Base-by-base conservation (phyloP, 1,140 invertebrate species). In the Heliconius hermathena region DNA sequence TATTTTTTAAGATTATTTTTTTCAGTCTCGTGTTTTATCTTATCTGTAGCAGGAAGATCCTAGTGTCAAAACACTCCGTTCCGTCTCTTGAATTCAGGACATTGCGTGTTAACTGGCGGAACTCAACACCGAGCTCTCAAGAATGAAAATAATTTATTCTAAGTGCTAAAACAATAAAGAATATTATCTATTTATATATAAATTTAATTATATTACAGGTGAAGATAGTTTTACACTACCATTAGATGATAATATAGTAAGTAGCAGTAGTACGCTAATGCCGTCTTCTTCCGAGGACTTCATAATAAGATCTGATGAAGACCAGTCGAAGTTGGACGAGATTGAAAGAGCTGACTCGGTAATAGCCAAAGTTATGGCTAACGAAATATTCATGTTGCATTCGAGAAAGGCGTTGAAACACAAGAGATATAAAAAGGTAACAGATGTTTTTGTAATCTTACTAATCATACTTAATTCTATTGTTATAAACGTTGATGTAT, bases 351-450 rank as follows among this genome's bases (percentile, higher is more conserved):
- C 90, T 0, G 88, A 93, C 54, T 89, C 87, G 1, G 90, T 92
- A 0, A 90, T 93, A 66, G 88, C 90, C 0, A 91, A 91, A 77
- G 88, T 91, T 0, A 90, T 91, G 80, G 87, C 88, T 0, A 93
- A 91, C 71, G 85, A 91, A 70, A 83, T 91, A 33, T 94, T 94
- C 78, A 83, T 87, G 3, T 54, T 83, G 2, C 73, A 87, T 38
- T 77, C 87, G 0, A 88, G 88, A 29, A 89, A 83, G 60, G 83
- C 81, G 11, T 81, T 77, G 49, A 83, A 79, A 36, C 79, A 87
- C 22, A 88, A 81, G 52, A 91, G 77, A 76, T 89, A 86, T 79
- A 89, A 83, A 79, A 93, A 92, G 87, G 91, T 93, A 83, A 74
- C 71, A 73, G 18, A 60, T 74, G 5, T 52, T 74, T 38, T 71